Conservation (phyloP, 2,888 invertebrate genomes). For the Mechanitis messenoides region DNA sequence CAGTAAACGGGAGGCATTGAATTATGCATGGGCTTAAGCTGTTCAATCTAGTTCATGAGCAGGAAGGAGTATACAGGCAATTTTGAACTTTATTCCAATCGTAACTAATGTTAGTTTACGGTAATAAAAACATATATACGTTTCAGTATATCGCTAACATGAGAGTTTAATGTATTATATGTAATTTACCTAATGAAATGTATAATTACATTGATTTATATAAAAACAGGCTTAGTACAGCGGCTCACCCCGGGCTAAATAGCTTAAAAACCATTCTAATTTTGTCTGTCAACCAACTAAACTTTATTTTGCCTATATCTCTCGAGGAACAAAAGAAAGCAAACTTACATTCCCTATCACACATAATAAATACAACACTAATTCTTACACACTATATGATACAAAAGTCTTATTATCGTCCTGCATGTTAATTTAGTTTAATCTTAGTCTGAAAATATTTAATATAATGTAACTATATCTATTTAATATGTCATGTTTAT, state of each 20-base stretch:
- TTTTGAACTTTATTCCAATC: background rate
- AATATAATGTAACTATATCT: too few species aligned
- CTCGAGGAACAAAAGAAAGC: too few species aligned
- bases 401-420: too few species aligned
- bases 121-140: background rate
- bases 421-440: too few species aligned
- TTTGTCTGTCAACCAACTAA: too few species aligned
- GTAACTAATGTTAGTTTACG: background rate
- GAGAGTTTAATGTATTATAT: background rate
- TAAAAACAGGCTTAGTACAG: too few species aligned
- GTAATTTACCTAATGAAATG: slow-evolving; percentile 2
- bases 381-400: too few species aligned
- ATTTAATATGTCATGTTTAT: too few species aligned
- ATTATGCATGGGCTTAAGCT: slow-evolving; percentile 35
- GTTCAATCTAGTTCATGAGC: slow-evolving; percentile 13
- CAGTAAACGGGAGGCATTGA: slow-evolving; percentile 35
- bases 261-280: background rate
- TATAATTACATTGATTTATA: background rate
- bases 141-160: slow-evolving; percentile 1
- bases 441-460: too few species aligned
- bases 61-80: background rate
- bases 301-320: too few species aligned
- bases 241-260: background rate
- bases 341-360: too few species aligned
- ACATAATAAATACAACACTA: too few species aligned